These are phyloP conservation scores for Agelaius tricolor DNA, from an alignment of 2,113 vertebrate genomes.

Conservation along the genomic window DNA sequence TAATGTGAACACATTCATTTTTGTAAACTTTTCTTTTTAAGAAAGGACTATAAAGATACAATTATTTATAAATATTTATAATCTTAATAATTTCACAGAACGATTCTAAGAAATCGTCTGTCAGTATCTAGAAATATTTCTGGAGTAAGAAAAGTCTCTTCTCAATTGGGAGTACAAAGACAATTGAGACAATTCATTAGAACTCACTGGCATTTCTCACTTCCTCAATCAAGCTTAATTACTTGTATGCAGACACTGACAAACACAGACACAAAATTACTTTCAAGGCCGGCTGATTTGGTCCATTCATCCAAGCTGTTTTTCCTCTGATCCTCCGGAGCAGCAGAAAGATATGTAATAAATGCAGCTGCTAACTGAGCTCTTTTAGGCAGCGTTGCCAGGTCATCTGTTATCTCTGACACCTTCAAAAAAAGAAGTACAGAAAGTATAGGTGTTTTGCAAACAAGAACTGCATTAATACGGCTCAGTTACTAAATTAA, in stretches of 20 bases:
- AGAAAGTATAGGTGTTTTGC: neutral
- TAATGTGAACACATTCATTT: neutral
- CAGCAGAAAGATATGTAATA: conserved; percentile 93
- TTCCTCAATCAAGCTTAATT: neutral
- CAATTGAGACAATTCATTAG: neutral
- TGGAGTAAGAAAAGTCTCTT: neutral
- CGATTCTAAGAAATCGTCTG: neutral
- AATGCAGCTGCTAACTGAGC: conserved; percentile 93
- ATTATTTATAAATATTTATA: neutral
- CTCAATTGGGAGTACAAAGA: neutral
- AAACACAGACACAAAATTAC: conserved; percentile 68
- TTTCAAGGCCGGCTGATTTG: conserved; percentile 85
- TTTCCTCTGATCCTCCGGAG: conserved; percentile 88
- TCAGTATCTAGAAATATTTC: neutral
- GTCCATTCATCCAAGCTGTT: conserved; percentile 89
- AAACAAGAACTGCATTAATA: neutral
- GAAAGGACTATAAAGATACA: neutral
- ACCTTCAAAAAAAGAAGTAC: conserved; percentile 73
- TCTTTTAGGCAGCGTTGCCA: conserved; percentile 87
- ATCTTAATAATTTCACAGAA: neutral
- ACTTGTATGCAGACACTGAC: neutral
- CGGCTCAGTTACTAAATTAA: neutral
- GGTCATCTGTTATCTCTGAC: conserved; percentile 89
- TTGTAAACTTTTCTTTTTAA: neutral
- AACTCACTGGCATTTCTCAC: neutral